Percentiles rank a stretch among this genome's conserved stretches.
Evolutionary conservation across 1,140 invertebrate species (phyloP).

Genomic region (Procambarus clarkii): DNA sequence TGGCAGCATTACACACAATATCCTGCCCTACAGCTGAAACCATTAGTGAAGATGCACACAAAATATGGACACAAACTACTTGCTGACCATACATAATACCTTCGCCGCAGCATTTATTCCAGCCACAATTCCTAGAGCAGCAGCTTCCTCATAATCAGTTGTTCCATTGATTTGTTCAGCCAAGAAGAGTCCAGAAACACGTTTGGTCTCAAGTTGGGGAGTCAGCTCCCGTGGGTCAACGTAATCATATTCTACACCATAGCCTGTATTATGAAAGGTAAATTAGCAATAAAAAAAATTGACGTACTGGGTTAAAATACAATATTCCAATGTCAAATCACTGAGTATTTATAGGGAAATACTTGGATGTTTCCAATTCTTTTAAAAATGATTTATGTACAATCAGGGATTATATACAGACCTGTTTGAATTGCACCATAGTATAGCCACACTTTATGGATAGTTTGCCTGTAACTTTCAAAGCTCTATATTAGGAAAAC

Average conservation of each 20-base stretch:
- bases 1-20: no score
- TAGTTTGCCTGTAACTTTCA: no score
- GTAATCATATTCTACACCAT: slow-evolving; percentile 95
- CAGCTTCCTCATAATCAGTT: slow-evolving; percentile 97
- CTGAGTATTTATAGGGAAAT: no score
- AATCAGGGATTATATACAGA: no score
- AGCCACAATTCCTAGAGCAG: slow-evolving; percentile 92
- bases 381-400: no score
- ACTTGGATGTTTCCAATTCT: no score
- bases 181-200: slow-evolving; percentile 86
- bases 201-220: slow-evolving; percentile 86
- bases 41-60: no score
- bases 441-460: no score
- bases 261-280: slow-evolving; percentile 78
- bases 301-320: background rate
- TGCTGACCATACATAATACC: slow-evolving; percentile 73
- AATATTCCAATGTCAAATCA: background rate
- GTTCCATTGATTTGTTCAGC: slow-evolving; percentile 98
- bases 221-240: slow-evolving; percentile 92
- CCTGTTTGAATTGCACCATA: no score
- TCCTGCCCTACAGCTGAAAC: no score
- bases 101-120: slow-evolving; percentile 88
- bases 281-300: background rate
- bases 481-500: no score
- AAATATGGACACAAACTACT: no score